Evolutionary conservation across 2,888 invertebrate species (phyloP), one percentile per base, ranked within the genome.

Genomic region (Hemithea aestivaria): DNA sequence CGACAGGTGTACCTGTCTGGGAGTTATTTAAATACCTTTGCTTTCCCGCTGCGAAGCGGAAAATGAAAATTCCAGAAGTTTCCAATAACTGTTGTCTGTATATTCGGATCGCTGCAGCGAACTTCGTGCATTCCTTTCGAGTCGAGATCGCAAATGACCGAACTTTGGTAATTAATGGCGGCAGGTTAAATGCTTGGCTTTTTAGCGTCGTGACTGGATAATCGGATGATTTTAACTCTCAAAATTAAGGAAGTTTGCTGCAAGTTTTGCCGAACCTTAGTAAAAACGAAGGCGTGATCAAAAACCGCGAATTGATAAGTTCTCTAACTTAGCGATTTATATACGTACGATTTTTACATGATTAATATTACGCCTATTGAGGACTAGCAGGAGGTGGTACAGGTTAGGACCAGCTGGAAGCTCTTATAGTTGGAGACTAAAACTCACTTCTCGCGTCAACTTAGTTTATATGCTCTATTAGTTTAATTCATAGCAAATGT

Each of bases 121-220:
- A 72, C 53, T 69, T 57, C 39, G 52, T 31, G 52, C 51, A 65
- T 67, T 61, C 62, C 60, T 59, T 52, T 47, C 45, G 41, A 56
- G 50, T 53, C 51, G 47, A 36, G 37, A 58, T 61, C 57, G 56
- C 56, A 54, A 65, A 66, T 60, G 61, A 62, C 45, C 50, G 29
- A 72, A 75, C 55, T 71, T 49, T 41, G 39, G 59, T 67, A 66
- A 72, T 73, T 70, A 68, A 67, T 58, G 56, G 49, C 41, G 58
- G 42, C 53, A 57, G 58, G 62, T 62, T 55, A 57, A 48, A 35
- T 35, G 39, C 45, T 37, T 52, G 40, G 47, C 47, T 54, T 56
- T 53, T 47, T 45, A 53, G 27, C 40, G 28, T 59, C 55, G 44
- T 42, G 51, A 47, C 52, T 11, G 10, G 8, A 32, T 36, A 16